A percentile compares a stretch with the other conserved stretches of the same genome.
phyloP scores from a whole-genome alignment of 1,140 invertebrate genomes.

The Ephestia elutella region DNA sequence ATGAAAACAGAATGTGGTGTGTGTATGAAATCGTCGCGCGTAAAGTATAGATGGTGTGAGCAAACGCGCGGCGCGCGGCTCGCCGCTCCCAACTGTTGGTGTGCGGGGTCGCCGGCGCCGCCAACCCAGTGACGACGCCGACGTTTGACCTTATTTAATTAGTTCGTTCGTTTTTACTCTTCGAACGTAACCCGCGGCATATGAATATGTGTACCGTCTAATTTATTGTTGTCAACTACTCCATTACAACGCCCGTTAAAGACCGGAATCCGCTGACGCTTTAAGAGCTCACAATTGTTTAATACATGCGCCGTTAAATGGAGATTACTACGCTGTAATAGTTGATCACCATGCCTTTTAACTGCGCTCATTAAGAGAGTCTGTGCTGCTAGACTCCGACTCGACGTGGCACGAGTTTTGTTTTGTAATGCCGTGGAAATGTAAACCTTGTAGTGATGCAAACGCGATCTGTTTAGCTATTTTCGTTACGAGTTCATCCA shows the following conservation, averaged over 20 bases:
- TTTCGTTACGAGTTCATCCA: conserved; percentile 58
- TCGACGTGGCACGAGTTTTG: background rate
- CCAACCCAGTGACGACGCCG: conserved; percentile 36
- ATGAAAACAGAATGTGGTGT: background rate
- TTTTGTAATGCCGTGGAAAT: conserved; percentile 7
- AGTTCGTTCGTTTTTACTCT: conserved; percentile 72
- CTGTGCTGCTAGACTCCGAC: background rate
- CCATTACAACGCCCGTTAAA: conserved; percentile 20
- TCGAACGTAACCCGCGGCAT: conserved; percentile 55
- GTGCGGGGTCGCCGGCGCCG: conserved; percentile 32
- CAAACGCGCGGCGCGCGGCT: conserved; percentile 30
- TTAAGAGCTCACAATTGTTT: conserved; percentile 4
- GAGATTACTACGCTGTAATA: background rate
- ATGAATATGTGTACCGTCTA: conserved; percentile 65
- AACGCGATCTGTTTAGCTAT: conserved; percentile 50
- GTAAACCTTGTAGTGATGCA: conserved; percentile 30
- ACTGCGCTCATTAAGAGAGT: conserved; percentile 6
- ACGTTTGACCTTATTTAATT: conserved; percentile 74
- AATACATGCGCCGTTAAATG: background rate
- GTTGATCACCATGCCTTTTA: background rate
- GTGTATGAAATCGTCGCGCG: background rate
- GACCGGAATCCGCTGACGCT: conserved; percentile 8
- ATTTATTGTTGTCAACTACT: conserved; percentile 58
- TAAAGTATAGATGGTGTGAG: background rate
- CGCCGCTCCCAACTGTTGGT: conserved; percentile 44